Evolutionary conservation across 2,888 invertebrate species (phyloP).

Genomic region (Dolichopus griseipennis): DNA sequence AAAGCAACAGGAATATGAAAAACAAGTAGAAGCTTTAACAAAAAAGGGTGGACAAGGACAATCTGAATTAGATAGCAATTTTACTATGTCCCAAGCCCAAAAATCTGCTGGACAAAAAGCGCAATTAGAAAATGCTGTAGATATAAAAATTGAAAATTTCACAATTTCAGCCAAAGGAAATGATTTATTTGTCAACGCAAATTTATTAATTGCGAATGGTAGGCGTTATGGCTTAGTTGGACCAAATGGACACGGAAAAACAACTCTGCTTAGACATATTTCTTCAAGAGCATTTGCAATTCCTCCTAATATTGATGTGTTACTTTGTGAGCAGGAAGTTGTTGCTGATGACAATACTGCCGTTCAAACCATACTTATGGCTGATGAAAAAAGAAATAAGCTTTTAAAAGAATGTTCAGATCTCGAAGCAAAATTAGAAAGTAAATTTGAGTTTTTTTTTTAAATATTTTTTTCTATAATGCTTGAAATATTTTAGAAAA

Average conservation of each 20-base stretch:
- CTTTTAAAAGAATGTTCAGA: slow-evolving; percentile 75
- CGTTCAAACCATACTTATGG: slow-evolving; percentile 84
- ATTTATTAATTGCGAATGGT: slow-evolving; percentile 83
- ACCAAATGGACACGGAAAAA: slow-evolving; percentile 98
- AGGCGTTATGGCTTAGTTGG: slow-evolving; percentile 96
- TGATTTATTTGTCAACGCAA: slow-evolving; percentile 93
- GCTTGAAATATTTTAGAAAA: not conserved
- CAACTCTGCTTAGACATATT: slow-evolving; percentile 88
- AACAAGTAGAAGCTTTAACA: slow-evolving; percentile 73
- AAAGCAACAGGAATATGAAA: slow-evolving; percentile 80
- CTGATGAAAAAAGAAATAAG: slow-evolving; percentile 80
- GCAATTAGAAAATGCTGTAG: slow-evolving; percentile 84
- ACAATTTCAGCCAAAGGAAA: slow-evolving; percentile 96
- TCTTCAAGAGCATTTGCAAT: slow-evolving; percentile 84
- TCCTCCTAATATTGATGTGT: slow-evolving; percentile 88
- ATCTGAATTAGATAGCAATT: slow-evolving; percentile 85
- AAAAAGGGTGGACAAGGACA: slow-evolving; percentile 84
- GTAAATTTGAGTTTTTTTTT: slow-evolving; percentile 7
- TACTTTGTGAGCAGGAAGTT: slow-evolving; percentile 98
- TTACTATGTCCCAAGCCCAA: slow-evolving; percentile 82
- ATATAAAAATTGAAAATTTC: slow-evolving; percentile 97
- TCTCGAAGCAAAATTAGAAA: slow-evolving; percentile 63
- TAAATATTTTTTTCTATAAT: not conserved
- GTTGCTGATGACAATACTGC: slow-evolving; percentile 89
- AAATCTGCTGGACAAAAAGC: slow-evolving; percentile 66